Conservation (phyloP, 2,113 vertebrate species). For the Cygnus atratus region DNA sequence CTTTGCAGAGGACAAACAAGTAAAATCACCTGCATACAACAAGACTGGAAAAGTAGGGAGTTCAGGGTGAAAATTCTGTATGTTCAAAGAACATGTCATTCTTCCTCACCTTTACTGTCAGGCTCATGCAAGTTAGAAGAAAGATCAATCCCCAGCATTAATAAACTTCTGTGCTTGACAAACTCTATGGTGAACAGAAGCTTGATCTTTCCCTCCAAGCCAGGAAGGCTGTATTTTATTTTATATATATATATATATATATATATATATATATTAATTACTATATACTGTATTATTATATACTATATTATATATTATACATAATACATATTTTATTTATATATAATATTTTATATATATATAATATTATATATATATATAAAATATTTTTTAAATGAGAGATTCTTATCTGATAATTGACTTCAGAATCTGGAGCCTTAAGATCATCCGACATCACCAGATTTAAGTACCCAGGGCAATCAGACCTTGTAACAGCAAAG, state of each 20-base stretch:
- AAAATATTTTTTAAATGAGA: neutral
- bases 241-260: no score
- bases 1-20: neutral
- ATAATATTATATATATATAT: no score
- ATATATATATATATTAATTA: no score
- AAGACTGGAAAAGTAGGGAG: neutral
- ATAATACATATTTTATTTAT: neutral
- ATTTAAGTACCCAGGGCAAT: neutral
- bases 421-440: neutral
- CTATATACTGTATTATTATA: no score
- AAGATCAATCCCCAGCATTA: neutral
- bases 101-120: neutral
- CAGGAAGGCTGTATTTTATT: neutral
- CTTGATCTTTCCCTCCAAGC: neutral
- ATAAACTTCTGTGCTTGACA: neutral
- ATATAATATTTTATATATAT: no score
- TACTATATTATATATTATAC: no score
- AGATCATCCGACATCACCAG: neutral
- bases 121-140: neutral
- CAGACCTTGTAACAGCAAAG: neutral
- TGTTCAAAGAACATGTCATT: neutral
- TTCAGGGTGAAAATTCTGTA: neutral
- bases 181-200: neutral
- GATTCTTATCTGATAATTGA: neutral
- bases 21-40: neutral